Evolutionary conservation across 1,140 invertebrate genomes (phyloP).

Genomic region (Pinna nobilis): DNA sequence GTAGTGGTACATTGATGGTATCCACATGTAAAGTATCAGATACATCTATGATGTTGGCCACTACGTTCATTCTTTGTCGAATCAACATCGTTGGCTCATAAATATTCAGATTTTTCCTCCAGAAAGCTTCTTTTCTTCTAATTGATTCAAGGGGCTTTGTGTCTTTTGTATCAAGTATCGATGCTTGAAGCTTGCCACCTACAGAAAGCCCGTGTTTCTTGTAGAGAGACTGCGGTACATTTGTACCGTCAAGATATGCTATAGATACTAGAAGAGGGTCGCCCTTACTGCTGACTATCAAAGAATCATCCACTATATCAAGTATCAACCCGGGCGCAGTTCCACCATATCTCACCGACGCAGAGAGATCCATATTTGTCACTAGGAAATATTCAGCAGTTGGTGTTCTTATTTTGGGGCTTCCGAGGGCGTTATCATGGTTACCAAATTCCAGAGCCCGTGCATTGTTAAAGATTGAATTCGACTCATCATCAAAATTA

Average conservation of each 20-base stretch:
- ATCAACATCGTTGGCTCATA: constrained; percentile 59
- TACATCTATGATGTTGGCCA: constrained; percentile 56
- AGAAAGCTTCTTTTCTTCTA: constrained; percentile 54
- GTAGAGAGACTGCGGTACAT: constrained; percentile 25
- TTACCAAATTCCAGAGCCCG: constrained; percentile 49
- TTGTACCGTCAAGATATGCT: constrained; percentile 44
- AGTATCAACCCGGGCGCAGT: constrained; percentile 41
- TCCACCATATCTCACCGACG: neutral
- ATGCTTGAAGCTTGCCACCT: constrained; percentile 21
- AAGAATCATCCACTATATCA: constrained; percentile 49
- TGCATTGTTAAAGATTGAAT: constrained; percentile 42
- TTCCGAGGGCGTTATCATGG: constrained; percentile 52
- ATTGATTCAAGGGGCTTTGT: constrained; percentile 23
- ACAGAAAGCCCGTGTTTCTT: constrained; percentile 24
- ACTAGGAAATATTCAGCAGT: constrained; percentile 49
- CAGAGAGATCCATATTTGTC: constrained; percentile 41
- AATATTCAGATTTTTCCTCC: constrained; percentile 37
- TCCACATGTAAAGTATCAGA: constrained; percentile 40
- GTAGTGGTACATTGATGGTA: constrained; percentile 31
- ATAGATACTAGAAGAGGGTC: constrained; percentile 41
- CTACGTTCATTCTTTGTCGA: constrained; percentile 55
- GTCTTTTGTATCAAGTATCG: constrained; percentile 21
- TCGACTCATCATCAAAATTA: constrained; percentile 29
- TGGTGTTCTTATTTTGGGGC: constrained; percentile 50
- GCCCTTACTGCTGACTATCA: constrained; percentile 48